Percentiles rank a stretch among this genome's conserved stretches.
Conservation (phyloP, 2,797 vertebrate genomes). For the Sciurus vulgaris region DNA sequence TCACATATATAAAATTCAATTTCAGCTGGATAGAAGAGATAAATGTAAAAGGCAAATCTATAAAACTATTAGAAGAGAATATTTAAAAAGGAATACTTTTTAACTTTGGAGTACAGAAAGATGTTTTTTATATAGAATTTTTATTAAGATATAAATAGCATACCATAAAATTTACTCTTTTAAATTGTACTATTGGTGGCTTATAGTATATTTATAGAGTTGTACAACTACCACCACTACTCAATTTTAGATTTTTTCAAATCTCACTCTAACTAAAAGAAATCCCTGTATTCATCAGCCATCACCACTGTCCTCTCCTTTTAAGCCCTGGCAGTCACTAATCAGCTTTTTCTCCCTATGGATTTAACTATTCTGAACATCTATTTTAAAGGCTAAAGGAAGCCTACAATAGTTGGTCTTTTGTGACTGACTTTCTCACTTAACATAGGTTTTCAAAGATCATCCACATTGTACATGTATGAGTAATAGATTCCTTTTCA, state of each 20-base stretch:
- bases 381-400: background rate
- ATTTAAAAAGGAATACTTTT: background rate
- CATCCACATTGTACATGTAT: background rate
- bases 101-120: background rate
- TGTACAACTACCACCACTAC: background rate
- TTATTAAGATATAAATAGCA: background rate
- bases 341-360: background rate
- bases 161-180: background rate
- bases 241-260: background rate
- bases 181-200: background rate
- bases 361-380: background rate
- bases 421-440: background rate
- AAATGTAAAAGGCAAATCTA: background rate
- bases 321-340: background rate
- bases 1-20: background rate
- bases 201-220: background rate
- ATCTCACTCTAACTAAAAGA: background rate
- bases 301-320: background rate
- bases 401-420: background rate
- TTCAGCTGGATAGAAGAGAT: background rate
- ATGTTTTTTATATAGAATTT: background rate
- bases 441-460: background rate
- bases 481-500: background rate
- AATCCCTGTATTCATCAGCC: background rate
- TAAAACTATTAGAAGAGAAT: background rate